A percentile compares a stretch with the other conserved stretches of the same genome.
Conservation (phyloP, 2,797 vertebrate species). For the Enteromius afrohamiltoni region DNA sequence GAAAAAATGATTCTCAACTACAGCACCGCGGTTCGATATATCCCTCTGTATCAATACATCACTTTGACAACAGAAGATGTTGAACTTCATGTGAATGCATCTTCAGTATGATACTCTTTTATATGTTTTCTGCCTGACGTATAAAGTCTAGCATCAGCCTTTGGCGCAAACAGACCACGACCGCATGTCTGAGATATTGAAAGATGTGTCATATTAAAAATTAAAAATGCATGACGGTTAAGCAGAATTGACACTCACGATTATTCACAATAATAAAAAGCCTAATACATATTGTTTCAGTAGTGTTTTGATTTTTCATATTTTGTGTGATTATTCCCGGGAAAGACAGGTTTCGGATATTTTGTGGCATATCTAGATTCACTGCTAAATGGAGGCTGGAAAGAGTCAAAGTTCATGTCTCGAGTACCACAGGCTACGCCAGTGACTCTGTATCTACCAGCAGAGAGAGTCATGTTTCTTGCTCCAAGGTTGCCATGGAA, state of each 20-base stretch:
- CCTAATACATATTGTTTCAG: neutral
- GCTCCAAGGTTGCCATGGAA: conserved; percentile 67
- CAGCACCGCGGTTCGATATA: conserved; percentile 23
- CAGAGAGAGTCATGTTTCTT: conserved; percentile 52
- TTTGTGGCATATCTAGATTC: conserved; percentile 36
- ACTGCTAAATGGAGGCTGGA: conserved; percentile 49
- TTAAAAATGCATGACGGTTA: conserved; percentile 41
- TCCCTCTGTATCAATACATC: conserved; percentile 38
- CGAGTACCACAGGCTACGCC: conserved; percentile 52
- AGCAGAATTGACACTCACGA: neutral
- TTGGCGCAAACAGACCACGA: conserved; percentile 1
- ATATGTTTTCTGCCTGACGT: conserved; percentile 11
- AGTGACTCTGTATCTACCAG: conserved; percentile 55
- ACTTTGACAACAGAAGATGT: conserved; percentile 39
- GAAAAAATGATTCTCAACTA: conserved; percentile 15
- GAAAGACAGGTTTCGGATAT: conserved; percentile 43
- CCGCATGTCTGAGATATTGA: neutral
- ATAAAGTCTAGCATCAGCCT: conserved; percentile 22
- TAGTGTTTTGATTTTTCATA: neutral
- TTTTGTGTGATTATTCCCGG: neutral
- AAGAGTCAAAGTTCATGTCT: conserved; percentile 65
- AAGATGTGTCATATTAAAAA: conserved; percentile 28
- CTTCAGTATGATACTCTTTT: conserved; percentile 5
- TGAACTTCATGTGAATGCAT: conserved; percentile 12
- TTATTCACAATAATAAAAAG: conserved; percentile 12